Base-by-base conservation (phyloP, 1,140 invertebrate species). In the Drosophila triauraria region DNA sequence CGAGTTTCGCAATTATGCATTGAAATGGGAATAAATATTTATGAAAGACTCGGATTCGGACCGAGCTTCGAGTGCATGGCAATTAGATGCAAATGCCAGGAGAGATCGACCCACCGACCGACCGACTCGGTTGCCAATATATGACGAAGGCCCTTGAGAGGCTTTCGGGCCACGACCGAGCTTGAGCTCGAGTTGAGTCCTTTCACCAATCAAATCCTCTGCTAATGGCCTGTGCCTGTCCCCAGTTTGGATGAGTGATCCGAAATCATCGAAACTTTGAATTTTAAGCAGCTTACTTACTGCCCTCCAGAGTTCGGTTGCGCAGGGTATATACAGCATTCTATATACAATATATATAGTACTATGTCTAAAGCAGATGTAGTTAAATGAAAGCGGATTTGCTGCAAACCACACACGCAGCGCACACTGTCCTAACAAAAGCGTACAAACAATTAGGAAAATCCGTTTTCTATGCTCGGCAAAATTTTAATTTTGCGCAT, bases 271-370 rank as follows among this genome's bases (percentile, higher is more conserved):
- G 60, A 69, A 78, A 88, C 79, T 88, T 87, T 80, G 68, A 78
- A 88, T 78, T 78, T 78, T 88, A 88, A 88, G 84, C 84, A 54
- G 83, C 84, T 87, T 87, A 83, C 46, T 27, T 17, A 35, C 32
- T 35, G 32, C 32, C 32, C 32, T 10, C 32, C 32, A 20, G 51
- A 38, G 17, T 15, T 23, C 17, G 53, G 53, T 15, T 59, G 10
- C 13, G 9, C n/a, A 10, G 7, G 15, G 35, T 38, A 38, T 35
- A 10, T 35, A 35, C 0, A 44, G 20, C 17, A 9, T 30, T 30
- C 27, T 42, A 50, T 59, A 47, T 48, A 38, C 27, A 6, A 30
- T 51, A 9, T 48, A 40, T 15, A 42, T 67, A 35, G 32, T 35
- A 3, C 12, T 23, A 30, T 51, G 53, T 46, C 40, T 32, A 5